Conservation (phyloP, 2,113 vertebrate species). For the Nycticebus coucang region DNA sequence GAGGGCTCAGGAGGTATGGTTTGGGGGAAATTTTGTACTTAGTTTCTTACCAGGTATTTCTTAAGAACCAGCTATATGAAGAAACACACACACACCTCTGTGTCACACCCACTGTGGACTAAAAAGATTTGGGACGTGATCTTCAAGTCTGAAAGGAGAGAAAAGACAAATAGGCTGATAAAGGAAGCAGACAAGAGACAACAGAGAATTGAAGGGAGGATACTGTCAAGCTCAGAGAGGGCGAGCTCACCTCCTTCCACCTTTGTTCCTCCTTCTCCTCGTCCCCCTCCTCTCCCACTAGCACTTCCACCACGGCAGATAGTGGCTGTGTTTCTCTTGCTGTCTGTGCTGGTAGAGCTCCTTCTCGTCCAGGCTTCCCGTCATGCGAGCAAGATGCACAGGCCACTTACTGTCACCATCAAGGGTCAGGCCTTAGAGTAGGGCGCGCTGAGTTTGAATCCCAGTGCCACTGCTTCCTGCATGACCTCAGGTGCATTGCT, state of each 20-base stretch:
- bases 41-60: not conserved
- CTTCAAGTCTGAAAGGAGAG: not conserved
- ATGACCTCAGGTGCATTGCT: not conserved
- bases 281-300: not conserved
- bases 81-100: not conserved
- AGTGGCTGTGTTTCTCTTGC: not conserved
- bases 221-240: not conserved
- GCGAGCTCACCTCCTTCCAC: not conserved
- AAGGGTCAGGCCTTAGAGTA: not conserved
- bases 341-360: not conserved
- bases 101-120: not conserved
- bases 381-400: fast-evolving
- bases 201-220: fast-evolving
- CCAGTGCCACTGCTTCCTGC: not conserved
- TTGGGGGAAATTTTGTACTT: not conserved
- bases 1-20: not conserved
- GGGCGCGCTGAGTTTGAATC: not conserved
- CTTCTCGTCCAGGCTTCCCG: not conserved
- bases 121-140: not conserved
- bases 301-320: not conserved
- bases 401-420: fast-evolving
- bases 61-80: not conserved
- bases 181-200: not conserved
- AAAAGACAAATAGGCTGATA: not conserved
- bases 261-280: too few species aligned